phyloP scores from a whole-genome alignment of 2,797 vertebrate species.

The Danio kyathit region DNA sequence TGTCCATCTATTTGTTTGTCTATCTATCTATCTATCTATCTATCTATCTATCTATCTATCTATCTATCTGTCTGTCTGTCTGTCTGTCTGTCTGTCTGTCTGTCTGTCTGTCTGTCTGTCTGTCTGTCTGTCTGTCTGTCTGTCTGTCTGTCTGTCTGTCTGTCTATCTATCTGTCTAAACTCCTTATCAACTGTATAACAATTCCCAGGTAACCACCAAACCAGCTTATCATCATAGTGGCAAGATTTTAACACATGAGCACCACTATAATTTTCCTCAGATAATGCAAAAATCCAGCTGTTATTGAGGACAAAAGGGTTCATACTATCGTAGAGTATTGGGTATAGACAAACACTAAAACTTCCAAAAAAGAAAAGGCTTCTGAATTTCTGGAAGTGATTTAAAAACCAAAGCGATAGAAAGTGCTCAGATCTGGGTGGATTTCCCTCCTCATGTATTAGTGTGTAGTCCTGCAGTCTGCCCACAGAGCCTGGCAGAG shows the following conservation, averaged over 20 bases:
- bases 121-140: too few relatives aligned
- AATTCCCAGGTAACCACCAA: not conserved
- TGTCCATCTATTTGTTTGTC: too few relatives aligned
- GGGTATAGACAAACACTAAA: not conserved
- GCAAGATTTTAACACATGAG: not conserved
- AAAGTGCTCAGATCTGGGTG: not conserved
- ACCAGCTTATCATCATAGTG: not conserved
- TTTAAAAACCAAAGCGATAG: slow-evolving; percentile 21
- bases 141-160: too few relatives aligned
- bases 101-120: too few relatives aligned
- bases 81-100: too few relatives aligned
- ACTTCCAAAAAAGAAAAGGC: not conserved
- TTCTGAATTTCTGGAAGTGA: not conserved
- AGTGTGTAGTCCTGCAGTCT: slow-evolving; percentile 50
- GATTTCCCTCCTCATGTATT: slow-evolving; percentile 37
- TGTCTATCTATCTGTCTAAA: too few relatives aligned
- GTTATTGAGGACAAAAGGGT: not conserved
- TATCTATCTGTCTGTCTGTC: too few relatives aligned
- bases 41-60: too few relatives aligned
- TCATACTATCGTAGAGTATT: not conserved
- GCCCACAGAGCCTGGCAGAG: slow-evolving; percentile 29
- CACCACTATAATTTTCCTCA: not conserved
- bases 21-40: too few relatives aligned
- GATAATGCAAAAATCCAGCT: not conserved
- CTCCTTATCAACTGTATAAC: too few relatives aligned